These are phyloP conservation scores for Mesocricetus auratus DNA, from an alignment of 2,113 vertebrate genomes.

Conservation along the genomic window DNA sequence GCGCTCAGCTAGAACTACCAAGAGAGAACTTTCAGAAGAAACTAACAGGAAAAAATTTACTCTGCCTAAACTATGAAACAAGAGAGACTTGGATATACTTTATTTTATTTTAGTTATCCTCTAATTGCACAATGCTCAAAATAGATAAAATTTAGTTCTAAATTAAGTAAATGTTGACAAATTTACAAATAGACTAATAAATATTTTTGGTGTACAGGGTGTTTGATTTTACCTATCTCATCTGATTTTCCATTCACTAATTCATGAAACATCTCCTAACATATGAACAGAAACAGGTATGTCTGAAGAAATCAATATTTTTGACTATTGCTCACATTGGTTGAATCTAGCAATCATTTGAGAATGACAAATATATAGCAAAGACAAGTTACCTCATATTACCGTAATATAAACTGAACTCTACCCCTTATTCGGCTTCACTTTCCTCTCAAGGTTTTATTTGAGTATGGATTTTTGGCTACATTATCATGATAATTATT, in stretches of 20 bases:
- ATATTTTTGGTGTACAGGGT: not conserved
- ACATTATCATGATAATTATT: not conserved
- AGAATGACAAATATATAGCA: not conserved
- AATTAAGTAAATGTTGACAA: not conserved
- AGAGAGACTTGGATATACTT: not conserved
- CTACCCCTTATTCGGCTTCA: not conserved
- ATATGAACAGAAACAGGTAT: not conserved
- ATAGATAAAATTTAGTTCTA: not conserved
- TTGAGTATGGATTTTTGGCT: not conserved
- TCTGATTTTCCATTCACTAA: not conserved
- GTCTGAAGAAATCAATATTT: not conserved
- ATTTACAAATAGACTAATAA: not conserved
- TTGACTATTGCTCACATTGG: not conserved
- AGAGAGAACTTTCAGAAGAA: constrained; percentile 9
- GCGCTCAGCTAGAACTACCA: not conserved
- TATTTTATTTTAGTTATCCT: not conserved
- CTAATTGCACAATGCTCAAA: not conserved
- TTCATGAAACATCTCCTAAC: not conserved
- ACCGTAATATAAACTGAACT: not conserved
- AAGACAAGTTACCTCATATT: not conserved
- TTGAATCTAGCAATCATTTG: not conserved
- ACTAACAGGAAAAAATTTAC: not conserved
- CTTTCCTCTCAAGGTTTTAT: not conserved
- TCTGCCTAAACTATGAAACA: not conserved
- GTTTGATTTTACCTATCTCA: not conserved